Evolutionary conservation across 2,113 vertebrate species (phyloP).

Genomic region (Pedionomus torquatus): DNA sequence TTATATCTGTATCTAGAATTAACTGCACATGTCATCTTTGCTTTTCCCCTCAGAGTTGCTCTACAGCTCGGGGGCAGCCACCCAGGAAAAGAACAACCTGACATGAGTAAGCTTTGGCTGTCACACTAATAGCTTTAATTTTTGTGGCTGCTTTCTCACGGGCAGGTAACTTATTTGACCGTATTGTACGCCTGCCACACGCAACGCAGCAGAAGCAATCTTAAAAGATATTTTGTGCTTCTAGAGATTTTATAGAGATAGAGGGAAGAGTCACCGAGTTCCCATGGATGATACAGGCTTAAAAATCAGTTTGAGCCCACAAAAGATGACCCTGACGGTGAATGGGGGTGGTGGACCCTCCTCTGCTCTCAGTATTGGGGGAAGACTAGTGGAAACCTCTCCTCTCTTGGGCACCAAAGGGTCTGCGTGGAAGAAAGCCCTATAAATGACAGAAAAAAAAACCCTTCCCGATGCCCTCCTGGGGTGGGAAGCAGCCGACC

Average conservation of each 20-base stretch:
- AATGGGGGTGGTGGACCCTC: neutral
- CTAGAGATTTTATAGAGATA: neutral
- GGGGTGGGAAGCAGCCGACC: neutral
- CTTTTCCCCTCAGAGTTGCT: neutral
- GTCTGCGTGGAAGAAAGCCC: neutral
- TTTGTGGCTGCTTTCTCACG: neutral
- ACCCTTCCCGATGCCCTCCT: neutral
- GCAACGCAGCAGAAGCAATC: neutral
- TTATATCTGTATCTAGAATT: neutral
- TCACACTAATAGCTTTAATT: neutral
- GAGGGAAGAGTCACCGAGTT: neutral
- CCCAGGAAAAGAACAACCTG: neutral
- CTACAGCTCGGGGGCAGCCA: neutral
- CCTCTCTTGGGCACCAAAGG: neutral
- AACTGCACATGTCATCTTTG: neutral
- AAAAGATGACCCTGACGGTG: neutral
- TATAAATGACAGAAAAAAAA: neutral
- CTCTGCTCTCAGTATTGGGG: neutral
- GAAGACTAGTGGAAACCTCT: neutral
- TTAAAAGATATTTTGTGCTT: neutral
- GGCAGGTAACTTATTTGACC: neutral
- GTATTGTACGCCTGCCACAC: accelerated
- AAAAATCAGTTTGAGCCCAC: neutral
- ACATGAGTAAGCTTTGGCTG: neutral
- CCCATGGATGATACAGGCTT: neutral